Percentiles rank a stretch among this genome's conserved stretches.
Conservation (phyloP, 2,888 invertebrate species). For the Protodeltote pygarga region DNA sequence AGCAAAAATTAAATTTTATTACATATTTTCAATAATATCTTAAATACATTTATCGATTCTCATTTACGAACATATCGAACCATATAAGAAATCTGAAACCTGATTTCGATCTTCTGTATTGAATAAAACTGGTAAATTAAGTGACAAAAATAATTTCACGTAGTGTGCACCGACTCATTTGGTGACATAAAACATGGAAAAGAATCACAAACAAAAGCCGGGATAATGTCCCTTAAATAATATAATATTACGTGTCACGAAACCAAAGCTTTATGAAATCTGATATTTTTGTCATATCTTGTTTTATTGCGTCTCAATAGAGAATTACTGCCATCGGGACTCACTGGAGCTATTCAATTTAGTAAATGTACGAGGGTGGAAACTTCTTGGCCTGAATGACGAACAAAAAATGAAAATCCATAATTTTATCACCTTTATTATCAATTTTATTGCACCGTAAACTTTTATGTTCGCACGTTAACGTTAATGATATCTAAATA, state of each 20-base stretch:
- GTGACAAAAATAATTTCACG: conserved; percentile 39
- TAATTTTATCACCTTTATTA: conserved; percentile 30
- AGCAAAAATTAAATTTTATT: neutral
- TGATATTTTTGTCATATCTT: conserved; percentile 87
- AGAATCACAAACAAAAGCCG: conserved; percentile 76
- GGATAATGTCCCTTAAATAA: conserved; percentile 81
- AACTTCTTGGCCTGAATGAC: conserved; percentile 28
- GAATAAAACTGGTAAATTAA: conserved; percentile 13
- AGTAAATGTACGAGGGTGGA: conserved; percentile 67
- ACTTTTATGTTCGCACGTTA: conserved; percentile 29
- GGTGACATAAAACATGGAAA: conserved; percentile 64
- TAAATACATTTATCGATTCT: conserved; percentile 2
- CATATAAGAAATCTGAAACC: conserved; percentile 15
- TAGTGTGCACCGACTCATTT: conserved; percentile 61
- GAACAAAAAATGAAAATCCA: conserved; percentile 42
- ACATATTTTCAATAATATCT: neutral
- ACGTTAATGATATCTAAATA: conserved; percentile 26
- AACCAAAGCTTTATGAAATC: conserved; percentile 86
- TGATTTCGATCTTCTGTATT: conserved; percentile 18
- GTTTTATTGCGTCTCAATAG: conserved; percentile 83
- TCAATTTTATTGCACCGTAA: conserved; percentile 29
- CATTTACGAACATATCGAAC: conserved; percentile 4
- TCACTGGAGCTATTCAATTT: conserved; percentile 72
- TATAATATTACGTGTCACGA: conserved; percentile 85
- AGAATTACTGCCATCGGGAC: conserved; percentile 69